A percentile compares a stretch with the other conserved stretches of the same genome.
Evolutionary conservation across 1,140 invertebrate species (phyloP).

Genomic region (Drosophila nigrodunni): DNA sequence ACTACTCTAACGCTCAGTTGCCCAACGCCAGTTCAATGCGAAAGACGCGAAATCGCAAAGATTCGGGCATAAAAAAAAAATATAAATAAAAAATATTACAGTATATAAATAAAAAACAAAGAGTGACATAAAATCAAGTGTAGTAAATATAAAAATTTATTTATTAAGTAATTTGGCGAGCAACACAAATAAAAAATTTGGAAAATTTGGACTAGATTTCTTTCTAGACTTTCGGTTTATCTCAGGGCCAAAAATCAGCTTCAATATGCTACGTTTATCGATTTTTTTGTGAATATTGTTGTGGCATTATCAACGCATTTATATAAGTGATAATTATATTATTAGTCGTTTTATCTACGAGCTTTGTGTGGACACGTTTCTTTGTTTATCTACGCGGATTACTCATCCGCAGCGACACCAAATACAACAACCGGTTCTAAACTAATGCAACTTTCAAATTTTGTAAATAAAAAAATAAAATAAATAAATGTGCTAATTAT

Average conservation of each 20-base stretch:
- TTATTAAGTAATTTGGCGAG: too few species aligned
- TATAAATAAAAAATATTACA: constrained; percentile 4
- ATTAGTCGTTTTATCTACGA: constrained; percentile 73
- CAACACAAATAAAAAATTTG: constrained; percentile 25
- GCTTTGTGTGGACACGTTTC: constrained; percentile 20
- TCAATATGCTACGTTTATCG: constrained; percentile 56
- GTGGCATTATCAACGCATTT: constrained; percentile 80
- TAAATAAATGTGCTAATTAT: constrained; percentile 58
- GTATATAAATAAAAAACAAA: background rate
- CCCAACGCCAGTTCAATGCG: constrained; percentile 66
- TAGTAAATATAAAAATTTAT: background rate
- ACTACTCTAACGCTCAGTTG: constrained; percentile 63
- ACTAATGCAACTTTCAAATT: constrained; percentile 33
- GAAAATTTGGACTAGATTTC: background rate
- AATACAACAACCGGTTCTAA: constrained; percentile 22
- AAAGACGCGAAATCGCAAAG: constrained; percentile 61
- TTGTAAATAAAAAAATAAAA: background rate
- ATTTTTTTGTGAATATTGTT: constrained; percentile 79
- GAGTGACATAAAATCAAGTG: background rate
- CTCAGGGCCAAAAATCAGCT: constrained; percentile 18
- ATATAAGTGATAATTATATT: constrained; percentile 82
- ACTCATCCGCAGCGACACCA: constrained; percentile 48
- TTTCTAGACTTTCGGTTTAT: background rate
- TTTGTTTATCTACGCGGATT: constrained; percentile 63
- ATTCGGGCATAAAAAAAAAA: background rate